Conservation (phyloP, 2,797 vertebrate species). For the Pipistrellus pygmaeus region DNA sequence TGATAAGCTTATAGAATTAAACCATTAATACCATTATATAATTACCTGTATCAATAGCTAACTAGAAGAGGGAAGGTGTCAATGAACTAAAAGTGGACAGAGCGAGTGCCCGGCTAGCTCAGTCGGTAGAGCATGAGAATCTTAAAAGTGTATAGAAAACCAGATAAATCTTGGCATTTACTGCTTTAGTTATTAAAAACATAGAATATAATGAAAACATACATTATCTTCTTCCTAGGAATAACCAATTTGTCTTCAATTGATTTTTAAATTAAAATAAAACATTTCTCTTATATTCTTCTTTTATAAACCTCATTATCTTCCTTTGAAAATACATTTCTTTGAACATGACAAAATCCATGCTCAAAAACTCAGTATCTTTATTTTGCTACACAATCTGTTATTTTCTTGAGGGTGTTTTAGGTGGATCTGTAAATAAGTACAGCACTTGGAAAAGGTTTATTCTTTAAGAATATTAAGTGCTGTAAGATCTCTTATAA, state of each 20-base stretch:
- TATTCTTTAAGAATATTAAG: slow-evolving; percentile 28
- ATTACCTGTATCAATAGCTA: slow-evolving; percentile 14
- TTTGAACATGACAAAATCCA: slow-evolving; percentile 50
- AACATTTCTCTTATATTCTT: neutral
- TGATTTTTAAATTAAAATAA: neutral
- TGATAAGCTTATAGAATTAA: slow-evolving; percentile 41
- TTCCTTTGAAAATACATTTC: neutral
- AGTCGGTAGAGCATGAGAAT: too few relatives aligned
- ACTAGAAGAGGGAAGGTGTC: neutral
- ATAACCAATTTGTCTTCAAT: slow-evolving; percentile 24
- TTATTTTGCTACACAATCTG: slow-evolving; percentile 12
- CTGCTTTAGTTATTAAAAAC: neutral
- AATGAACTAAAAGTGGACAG: slow-evolving; percentile 13
- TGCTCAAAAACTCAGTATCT: neutral
- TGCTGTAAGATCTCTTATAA: neutral
- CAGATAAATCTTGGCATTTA: slow-evolving; percentile 22
- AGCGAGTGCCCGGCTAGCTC: too few relatives aligned
- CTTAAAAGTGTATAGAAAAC: neutral
- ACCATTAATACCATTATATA: neutral
- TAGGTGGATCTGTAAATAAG: neutral
- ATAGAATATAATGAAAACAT: slow-evolving; percentile 35
- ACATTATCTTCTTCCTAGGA: neutral
- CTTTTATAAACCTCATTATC: neutral
- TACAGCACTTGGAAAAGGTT: slow-evolving; percentile 18
- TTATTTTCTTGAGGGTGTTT: neutral